Evolutionary conservation across 2,888 invertebrate species (phyloP).

Genomic region (Periphyllus acericola): DNA sequence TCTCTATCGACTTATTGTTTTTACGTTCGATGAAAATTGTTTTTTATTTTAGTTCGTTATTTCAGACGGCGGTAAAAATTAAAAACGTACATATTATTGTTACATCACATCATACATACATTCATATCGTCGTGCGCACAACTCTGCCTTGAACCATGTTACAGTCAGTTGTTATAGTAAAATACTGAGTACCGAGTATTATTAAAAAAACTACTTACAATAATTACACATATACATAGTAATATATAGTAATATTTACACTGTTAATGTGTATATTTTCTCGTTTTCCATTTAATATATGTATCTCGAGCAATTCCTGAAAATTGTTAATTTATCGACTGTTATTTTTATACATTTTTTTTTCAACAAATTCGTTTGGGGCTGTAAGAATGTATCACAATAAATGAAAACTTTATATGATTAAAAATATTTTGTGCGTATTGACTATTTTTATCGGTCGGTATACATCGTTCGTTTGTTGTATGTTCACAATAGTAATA

Average conservation of each 20-base stretch:
- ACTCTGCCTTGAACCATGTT: constrained; percentile 17
- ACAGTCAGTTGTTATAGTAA: constrained; percentile 19
- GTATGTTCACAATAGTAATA: constrained; percentile 50
- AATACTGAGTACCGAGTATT: background rate
- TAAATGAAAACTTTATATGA: background rate
- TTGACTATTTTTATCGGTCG: constrained; percentile 49
- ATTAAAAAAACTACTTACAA: constrained; percentile 21
- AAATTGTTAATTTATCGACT: background rate
- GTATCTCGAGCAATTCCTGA: background rate
- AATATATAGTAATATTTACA: background rate
- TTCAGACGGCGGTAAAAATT: too few relatives aligned
- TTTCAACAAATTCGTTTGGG: background rate
- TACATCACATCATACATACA: background rate
- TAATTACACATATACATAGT: constrained; percentile 1
- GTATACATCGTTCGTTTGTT: constrained; percentile 47
- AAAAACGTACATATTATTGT: background rate
- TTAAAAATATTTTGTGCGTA: constrained; percentile 55
- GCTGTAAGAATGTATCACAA: background rate
- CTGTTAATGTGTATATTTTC: background rate
- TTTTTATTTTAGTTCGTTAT: too few relatives aligned
- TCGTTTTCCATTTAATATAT: constrained; percentile 23
- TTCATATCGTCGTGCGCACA: background rate
- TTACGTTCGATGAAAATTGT: too few relatives aligned
- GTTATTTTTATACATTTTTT: background rate
- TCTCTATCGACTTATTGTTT: too few relatives aligned